Conservation (phyloP, 2,113 vertebrate genomes). For the Formicarius rufipectus region DNA sequence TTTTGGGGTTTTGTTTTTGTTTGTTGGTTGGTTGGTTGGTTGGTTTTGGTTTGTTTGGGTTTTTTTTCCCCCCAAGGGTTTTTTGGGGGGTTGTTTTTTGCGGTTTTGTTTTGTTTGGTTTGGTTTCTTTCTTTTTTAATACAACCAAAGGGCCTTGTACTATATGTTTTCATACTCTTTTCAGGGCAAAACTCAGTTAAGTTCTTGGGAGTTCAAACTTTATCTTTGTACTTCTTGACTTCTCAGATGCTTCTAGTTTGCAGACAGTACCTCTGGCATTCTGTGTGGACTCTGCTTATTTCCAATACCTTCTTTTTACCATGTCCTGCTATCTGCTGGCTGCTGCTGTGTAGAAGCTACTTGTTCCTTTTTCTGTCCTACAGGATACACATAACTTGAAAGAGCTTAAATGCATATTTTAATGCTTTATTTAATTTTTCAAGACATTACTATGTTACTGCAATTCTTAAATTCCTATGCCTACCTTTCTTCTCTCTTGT, state of each 20-base stretch:
- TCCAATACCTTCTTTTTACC: not conserved
- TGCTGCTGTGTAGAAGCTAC: not conserved
- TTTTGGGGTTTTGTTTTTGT: no score
- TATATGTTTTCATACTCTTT: not conserved
- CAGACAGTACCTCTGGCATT: not conserved
- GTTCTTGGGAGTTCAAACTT: not conserved
- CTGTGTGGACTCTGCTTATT: not conserved
- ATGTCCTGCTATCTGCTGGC: not conserved
- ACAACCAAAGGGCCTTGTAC: not conserved
- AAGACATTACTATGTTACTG: not conserved
- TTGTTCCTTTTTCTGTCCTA: not conserved
- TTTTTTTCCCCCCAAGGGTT: no score
- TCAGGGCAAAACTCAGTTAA: not conserved
- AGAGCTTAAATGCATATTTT: not conserved
- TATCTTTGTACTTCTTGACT: not conserved
- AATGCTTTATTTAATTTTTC: not conserved
- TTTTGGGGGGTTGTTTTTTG: no score
- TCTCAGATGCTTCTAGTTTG: not conserved
- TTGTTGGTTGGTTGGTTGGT: no score
- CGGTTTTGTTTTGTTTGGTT: not conserved
- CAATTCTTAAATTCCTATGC: not conserved
- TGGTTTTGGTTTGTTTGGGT: no score
- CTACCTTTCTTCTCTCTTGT: not conserved
- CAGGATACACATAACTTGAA: not conserved
- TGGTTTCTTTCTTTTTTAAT: not conserved